Evolutionary conservation across 1,140 invertebrate genomes (phyloP).

Genomic region (Ericerus pela): DNA sequence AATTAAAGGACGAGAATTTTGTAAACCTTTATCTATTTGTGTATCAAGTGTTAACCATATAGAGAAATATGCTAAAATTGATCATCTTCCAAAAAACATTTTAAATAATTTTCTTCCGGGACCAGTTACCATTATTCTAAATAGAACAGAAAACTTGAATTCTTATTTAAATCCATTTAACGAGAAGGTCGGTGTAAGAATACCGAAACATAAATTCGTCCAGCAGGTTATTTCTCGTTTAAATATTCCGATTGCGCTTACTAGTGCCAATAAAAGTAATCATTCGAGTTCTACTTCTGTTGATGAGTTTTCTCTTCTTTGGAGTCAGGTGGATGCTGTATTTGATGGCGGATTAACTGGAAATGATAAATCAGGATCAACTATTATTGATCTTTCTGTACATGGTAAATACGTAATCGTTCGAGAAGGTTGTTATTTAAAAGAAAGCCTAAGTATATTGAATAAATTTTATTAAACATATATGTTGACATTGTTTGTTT

Average conservation of each 20-base stretch:
- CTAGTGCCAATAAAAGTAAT: constrained; percentile 83
- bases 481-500: no score
- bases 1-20: constrained; percentile 70
- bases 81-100: constrained; percentile 48
- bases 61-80: constrained; percentile 57
- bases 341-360: constrained; percentile 60
- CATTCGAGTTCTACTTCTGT: constrained; percentile 57
- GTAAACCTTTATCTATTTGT: constrained; percentile 84
- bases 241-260: constrained; percentile 69
- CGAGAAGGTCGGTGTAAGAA: constrained; percentile 72
- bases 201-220: constrained; percentile 70
- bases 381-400: constrained; percentile 72
- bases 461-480: constrained; percentile 32
- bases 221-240: constrained; percentile 46
- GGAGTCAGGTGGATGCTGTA: constrained; percentile 59
- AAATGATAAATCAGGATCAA: constrained; percentile 61
- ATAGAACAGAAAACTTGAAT: constrained; percentile 53
- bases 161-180: constrained; percentile 61
- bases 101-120: constrained; percentile 68
- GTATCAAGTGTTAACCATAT: constrained; percentile 54
- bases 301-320: constrained; percentile 68
- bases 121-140: constrained; percentile 80
- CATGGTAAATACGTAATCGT: constrained; percentile 55
- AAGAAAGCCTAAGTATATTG: constrained; percentile 38
- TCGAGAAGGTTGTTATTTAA: constrained; percentile 52